Conservation (phyloP, 2,113 vertebrate species). For the Anhinga rufa region DNA sequence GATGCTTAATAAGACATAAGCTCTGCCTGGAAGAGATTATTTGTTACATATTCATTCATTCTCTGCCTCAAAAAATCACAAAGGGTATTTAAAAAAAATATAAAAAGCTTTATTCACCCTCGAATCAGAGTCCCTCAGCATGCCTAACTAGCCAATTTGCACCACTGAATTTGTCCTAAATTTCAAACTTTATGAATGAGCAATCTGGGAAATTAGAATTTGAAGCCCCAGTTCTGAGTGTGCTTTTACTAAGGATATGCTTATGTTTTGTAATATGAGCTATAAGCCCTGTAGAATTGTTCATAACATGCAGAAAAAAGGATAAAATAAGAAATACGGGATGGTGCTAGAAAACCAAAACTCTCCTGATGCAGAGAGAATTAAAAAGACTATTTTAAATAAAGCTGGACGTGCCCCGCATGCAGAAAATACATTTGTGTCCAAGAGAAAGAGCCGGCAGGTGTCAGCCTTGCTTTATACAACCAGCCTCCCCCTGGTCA, state of each 20-base stretch:
- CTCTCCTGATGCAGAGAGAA: neutral
- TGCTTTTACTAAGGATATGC: neutral
- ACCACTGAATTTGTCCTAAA: neutral
- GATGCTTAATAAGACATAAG: neutral
- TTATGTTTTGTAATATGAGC: neutral
- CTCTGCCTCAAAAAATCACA: neutral
- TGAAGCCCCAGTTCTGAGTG: neutral
- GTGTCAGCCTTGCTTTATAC: slow-evolving; percentile 71
- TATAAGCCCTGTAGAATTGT: neutral
- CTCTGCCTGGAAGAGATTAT: neutral
- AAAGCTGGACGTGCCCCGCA: neutral
- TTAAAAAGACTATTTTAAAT: neutral
- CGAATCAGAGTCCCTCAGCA: neutral
- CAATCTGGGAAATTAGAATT: neutral
- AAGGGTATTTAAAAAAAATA: neutral
- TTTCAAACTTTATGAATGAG: neutral
- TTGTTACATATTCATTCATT: neutral
- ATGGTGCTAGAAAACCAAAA: neutral
- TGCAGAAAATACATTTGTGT: neutral
- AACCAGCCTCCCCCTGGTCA: neutral
- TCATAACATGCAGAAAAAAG: neutral
- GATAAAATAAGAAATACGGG: neutral
- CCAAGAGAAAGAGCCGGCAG: slow-evolving; percentile 44
- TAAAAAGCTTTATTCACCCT: neutral
- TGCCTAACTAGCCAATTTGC: neutral